Base-by-base conservation (phyloP, 2,888 invertebrate species). In the Fissipunctia ypsillon region DNA sequence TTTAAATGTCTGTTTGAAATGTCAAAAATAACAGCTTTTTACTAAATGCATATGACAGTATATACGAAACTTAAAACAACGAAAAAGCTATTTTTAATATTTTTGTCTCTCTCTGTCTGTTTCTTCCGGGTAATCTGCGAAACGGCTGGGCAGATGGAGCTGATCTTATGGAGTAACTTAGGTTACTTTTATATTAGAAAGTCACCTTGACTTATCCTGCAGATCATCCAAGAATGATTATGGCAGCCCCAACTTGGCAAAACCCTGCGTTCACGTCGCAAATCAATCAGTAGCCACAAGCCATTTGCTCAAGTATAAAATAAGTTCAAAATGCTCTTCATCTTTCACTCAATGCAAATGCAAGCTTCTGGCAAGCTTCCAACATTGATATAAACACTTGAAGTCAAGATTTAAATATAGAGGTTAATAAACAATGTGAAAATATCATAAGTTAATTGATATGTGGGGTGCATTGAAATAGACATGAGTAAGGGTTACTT, bases 301-400 rank as follows among this genome's bases (percentile, higher is more conserved):
- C 43, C 63, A 75, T 38, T 64, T 6, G n/a, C 52, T 38, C 52
- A 61, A 73, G 52, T 19, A 64, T n/a, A 38, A 64, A 73, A 76
- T 28, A 45, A 76, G 54, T 76, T 65, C 54, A 54, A 38, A 38
- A 72, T n/a, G 0, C 63, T 57, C 52, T 76, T 54, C 43, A 64
- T 64, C 64, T 28, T 54, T 54, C 52, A 6, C 10, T 54, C 28
- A n/a, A 45, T 28, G 38, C n/a, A 45, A 45, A 19, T 52, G 52
- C 64, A 64, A 75, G 64, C 76, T 54, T 76, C 76, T 73, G 73
- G 73, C 64, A 28, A n/a, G 10, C 35, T 14, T 10, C 73, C 73
- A 73, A 50, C 35, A 12, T 50, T 69, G 70, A 28, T 43, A 50
- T 50, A 61, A 75, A 52, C 65, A 76, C 76, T 73, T 76, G 65